These are phyloP conservation scores for Mastacembelus armatus DNA, from an alignment of 2,797 vertebrate species.

Conservation along the genomic window DNA sequence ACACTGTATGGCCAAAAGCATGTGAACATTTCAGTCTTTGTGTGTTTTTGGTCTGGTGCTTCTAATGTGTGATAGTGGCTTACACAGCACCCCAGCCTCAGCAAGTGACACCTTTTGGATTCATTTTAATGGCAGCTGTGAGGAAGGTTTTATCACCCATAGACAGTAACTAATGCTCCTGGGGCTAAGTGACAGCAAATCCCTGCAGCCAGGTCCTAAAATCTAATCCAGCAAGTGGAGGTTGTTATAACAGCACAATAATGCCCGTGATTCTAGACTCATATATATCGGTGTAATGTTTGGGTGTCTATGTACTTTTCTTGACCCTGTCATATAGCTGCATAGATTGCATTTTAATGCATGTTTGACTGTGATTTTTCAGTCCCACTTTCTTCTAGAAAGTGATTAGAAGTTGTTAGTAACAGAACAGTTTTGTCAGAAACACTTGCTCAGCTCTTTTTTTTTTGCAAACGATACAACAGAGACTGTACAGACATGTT, in stretches of 20 bases:
- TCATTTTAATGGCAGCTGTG: background rate
- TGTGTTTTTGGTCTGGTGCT: background rate
- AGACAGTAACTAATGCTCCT: background rate
- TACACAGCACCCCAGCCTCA: background rate
- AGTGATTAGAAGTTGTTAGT: no score
- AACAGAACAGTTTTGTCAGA: background rate
- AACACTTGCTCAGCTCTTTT: background rate
- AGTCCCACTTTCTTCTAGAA: no score
- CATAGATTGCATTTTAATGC: no score
- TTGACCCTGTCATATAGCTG: background rate
- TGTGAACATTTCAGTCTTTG: background rate
- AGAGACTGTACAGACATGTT: background rate
- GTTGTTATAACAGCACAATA: background rate
- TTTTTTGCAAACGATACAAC: background rate
- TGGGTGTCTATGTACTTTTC: no score
- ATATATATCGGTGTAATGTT: no score
- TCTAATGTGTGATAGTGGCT: background rate
- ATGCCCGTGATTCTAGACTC: background rate
- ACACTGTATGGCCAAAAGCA: background rate
- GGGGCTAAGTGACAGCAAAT: background rate
- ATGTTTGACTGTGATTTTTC: no score
- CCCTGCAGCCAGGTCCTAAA: constrained; percentile 7
- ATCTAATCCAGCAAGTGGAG: constrained; percentile 1
- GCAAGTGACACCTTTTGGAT: constrained; percentile 7
- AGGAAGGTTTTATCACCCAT: constrained; percentile 3